A percentile compares a stretch with the other conserved stretches of the same genome.
phyloP scores from a whole-genome alignment of 2,888 invertebrate genomes.

The Drosophila robusta region DNA sequence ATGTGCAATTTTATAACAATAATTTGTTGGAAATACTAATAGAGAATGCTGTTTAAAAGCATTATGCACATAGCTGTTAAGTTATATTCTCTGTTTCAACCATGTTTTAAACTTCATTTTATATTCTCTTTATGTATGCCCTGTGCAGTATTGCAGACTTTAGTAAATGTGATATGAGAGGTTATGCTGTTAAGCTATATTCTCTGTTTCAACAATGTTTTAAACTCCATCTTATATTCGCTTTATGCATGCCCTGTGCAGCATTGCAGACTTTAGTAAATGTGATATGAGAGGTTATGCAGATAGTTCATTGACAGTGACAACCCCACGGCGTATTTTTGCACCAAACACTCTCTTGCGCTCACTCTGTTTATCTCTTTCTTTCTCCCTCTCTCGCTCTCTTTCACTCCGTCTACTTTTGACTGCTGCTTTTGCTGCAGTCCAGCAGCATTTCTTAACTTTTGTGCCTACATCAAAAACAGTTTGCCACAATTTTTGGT shows the following conservation, averaged over 20 bases:
- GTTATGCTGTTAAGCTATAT: constrained; percentile 5
- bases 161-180: constrained; percentile 1
- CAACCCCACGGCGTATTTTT: not conserved
- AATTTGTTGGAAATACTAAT: too few relatives aligned
- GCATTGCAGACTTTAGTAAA: constrained; percentile 3
- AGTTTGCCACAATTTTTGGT: constrained; percentile 26
- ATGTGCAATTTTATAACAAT: too few relatives aligned
- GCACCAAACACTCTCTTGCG: not conserved
- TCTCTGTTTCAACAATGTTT: not conserved
- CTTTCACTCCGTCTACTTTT: not conserved
- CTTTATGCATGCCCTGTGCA: not conserved
- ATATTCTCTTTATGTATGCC: not conserved
- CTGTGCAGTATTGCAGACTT: constrained; percentile 5
- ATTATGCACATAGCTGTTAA: too few relatives aligned
- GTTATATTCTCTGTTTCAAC: too few relatives aligned
- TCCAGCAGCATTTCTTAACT: constrained; percentile 3
- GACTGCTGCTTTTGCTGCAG: constrained; percentile 23
- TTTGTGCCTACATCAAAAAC: constrained; percentile 24
- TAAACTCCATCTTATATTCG: not conserved
- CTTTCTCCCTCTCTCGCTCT: not conserved
- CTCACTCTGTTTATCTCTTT: not conserved
- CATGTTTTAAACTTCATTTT: not conserved
- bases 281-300: constrained; percentile 7
- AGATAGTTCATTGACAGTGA: constrained; percentile 26
- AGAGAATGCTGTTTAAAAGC: too few relatives aligned